Conservation (phyloP, 2,113 vertebrate genomes). For the Pseudolaguvia tuberculata region DNA sequence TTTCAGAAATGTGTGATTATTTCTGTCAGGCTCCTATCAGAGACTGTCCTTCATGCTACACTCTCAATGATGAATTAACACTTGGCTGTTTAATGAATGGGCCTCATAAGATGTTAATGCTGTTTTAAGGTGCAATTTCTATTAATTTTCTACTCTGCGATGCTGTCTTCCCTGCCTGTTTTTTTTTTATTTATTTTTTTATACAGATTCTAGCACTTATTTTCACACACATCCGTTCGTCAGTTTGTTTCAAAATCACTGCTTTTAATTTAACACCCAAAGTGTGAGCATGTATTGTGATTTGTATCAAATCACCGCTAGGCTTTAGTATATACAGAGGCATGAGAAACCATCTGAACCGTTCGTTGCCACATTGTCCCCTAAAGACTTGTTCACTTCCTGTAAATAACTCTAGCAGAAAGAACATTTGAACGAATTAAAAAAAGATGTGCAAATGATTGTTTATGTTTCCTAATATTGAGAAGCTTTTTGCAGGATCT, state of each 20-base stretch:
- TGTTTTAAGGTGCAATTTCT: constrained; percentile 82
- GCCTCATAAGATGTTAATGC: constrained; percentile 83
- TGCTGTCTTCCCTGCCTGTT: constrained; percentile 31
- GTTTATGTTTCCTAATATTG: not conserved
- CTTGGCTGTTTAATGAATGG: constrained; percentile 83
- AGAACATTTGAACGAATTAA: not conserved
- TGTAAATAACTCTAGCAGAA: not conserved
- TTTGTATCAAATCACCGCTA: constrained; percentile 57
- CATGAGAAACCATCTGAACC: not conserved
- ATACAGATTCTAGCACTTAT: constrained; percentile 24
- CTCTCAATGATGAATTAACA: constrained; percentile 90
- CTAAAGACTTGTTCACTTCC: not conserved
- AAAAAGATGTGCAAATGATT: not conserved
- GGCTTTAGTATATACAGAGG: constrained; percentile 37
- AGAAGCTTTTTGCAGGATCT: not conserved
- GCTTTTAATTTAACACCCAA: constrained; percentile 58
- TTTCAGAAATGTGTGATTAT: constrained; percentile 81
- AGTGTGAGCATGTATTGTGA: constrained; percentile 53
- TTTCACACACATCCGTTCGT: constrained; percentile 63
- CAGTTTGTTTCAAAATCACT: constrained; percentile 71
- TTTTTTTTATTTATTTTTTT: too few species aligned
- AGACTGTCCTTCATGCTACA: constrained; percentile 88
- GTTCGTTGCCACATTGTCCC: constrained; percentile 3
- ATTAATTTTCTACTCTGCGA: constrained; percentile 81
- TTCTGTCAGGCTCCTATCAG: constrained; percentile 83